Evolutionary conservation across 2,797 vertebrate species (phyloP).

Genomic region (Phylloscopus collybita): DNA sequence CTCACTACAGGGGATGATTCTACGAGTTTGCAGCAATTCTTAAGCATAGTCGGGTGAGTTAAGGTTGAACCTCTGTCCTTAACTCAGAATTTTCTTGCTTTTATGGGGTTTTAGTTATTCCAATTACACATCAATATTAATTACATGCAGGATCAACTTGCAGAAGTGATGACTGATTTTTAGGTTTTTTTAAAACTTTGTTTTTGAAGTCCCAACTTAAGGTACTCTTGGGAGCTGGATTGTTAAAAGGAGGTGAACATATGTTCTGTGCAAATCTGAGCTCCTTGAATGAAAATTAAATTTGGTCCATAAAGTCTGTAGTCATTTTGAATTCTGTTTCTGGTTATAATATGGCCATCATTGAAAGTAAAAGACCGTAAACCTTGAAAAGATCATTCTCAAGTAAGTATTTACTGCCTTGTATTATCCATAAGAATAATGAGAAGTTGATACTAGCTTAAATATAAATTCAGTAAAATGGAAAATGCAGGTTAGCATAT

Average conservation of each 20-base stretch:
- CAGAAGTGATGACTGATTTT: neutral
- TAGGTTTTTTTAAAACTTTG: neutral
- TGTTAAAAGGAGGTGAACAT: neutral
- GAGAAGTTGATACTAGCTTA: neutral
- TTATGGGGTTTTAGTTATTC: slow-evolving; percentile 74
- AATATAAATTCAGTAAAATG: neutral
- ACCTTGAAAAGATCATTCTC: neutral
- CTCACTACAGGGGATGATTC: slow-evolving; percentile 74
- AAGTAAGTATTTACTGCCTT: neutral
- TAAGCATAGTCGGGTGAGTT: slow-evolving; percentile 77
- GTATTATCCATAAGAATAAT: neutral
- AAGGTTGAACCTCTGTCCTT: slow-evolving; percentile 76
- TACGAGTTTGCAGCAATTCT: slow-evolving; percentile 75
- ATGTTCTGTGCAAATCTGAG: neutral
- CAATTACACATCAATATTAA: neutral
- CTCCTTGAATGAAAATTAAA: neutral
- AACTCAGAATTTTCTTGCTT: slow-evolving; percentile 74
- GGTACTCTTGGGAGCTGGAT: neutral
- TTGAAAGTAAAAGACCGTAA: neutral
- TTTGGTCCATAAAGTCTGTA: neutral
- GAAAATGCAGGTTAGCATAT: neutral
- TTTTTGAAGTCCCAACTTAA: neutral
- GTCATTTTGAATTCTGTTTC: neutral
- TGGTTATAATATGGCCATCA: neutral
- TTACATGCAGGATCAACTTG: neutral